These are phyloP conservation scores for Balearica regulorum DNA, from an alignment of 2,797 vertebrate genomes.

Conservation along the genomic window DNA sequence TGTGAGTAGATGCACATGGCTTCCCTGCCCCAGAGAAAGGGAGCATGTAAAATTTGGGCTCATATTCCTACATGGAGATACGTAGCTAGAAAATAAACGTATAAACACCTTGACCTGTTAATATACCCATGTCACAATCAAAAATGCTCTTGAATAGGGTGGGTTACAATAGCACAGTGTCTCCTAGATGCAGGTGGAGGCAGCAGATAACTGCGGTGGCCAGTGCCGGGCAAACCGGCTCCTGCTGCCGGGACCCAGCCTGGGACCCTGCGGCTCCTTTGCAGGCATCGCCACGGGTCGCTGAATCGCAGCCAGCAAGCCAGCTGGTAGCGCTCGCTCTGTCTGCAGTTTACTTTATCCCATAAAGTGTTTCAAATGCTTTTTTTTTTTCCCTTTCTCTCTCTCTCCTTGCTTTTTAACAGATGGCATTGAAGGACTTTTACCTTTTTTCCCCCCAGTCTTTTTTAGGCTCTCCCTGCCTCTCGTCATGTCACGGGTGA, in stretches of 20 bases:
- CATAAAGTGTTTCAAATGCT: neutral
- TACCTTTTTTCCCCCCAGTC: fast-evolving
- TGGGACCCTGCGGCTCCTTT: neutral
- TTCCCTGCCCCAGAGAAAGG: neutral
- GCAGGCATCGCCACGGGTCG: fast-evolving
- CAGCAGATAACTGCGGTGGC: neutral
- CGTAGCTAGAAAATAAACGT: neutral
- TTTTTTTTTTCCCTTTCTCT: neutral
- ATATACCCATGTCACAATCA: neutral
- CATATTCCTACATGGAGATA: neutral
- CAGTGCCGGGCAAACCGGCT: neutral
- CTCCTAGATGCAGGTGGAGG: neutral
- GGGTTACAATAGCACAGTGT: neutral
- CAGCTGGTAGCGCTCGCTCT: neutral
- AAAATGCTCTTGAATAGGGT: neutral
- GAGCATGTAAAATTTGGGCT: neutral
- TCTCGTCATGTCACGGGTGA: neutral
- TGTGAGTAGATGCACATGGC: neutral
- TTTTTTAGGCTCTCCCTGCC: neutral
- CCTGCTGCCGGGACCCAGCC: neutral
- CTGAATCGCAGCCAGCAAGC: neutral
- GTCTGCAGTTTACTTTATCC: neutral
- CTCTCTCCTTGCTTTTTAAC: neutral
- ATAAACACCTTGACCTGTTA: neutral
- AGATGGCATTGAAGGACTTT: neutral